Evolutionary conservation across 1,140 invertebrate species (phyloP).

Genomic region (Cydia splendana): DNA sequence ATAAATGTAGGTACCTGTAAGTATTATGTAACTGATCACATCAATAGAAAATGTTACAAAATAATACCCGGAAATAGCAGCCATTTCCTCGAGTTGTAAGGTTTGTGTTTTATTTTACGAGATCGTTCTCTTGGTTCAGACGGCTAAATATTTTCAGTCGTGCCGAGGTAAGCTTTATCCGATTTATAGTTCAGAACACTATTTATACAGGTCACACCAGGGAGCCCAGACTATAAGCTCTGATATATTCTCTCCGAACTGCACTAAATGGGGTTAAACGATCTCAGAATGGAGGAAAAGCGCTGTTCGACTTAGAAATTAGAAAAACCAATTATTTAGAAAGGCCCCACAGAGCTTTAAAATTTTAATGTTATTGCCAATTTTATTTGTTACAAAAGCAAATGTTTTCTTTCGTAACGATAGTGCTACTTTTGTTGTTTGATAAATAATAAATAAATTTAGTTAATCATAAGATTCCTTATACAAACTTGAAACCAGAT

Average conservation of each 20-base stretch:
- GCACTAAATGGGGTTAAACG: constrained; percentile 39
- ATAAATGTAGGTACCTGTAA: background rate
- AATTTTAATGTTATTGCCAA: constrained; percentile 25
- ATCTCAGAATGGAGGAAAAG: constrained; percentile 34
- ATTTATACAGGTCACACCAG: constrained; percentile 40
- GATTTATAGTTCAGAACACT: constrained; percentile 16
- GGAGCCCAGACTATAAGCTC: constrained; percentile 41
- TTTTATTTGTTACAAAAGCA: background rate
- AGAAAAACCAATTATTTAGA: constrained; percentile 32
- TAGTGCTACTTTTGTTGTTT: background rate
- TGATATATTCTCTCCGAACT: constrained; percentile 43
- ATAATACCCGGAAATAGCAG: background rate
- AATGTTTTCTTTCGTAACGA: background rate
- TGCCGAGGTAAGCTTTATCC: constrained; percentile 30
- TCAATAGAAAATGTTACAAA: background rate
- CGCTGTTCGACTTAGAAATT: constrained; percentile 27
- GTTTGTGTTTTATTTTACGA: constrained; percentile 1
- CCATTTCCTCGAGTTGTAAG: background rate
- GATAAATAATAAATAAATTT: too few species aligned
- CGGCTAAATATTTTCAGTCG: constrained; percentile 26
- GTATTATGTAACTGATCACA: background rate
- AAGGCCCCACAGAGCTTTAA: constrained; percentile 9
- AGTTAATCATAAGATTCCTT: too few species aligned
- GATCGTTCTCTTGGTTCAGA: background rate
- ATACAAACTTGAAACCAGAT: too few species aligned